Conservation (phyloP, 2,113 vertebrate species). For the Brachypodius melanocephalos region DNA sequence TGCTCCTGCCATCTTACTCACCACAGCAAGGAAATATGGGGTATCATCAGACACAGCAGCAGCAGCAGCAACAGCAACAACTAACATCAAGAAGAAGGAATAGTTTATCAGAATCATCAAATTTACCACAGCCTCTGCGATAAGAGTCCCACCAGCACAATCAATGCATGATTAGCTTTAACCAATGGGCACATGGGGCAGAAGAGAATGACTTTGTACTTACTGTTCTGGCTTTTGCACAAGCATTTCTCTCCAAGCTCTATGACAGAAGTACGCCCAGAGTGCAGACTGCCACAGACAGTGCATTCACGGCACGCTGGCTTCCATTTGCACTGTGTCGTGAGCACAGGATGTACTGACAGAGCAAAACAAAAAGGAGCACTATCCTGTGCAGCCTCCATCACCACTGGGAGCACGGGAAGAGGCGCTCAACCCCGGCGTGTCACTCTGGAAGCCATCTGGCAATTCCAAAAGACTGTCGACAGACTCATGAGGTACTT, state of each 20-base stretch:
- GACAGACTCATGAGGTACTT: slow-evolving; percentile 21
- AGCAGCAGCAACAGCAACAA: slow-evolving; percentile 46
- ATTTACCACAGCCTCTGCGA: slow-evolving; percentile 66
- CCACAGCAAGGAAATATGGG: slow-evolving; percentile 69
- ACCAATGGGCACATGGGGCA: slow-evolving; percentile 46
- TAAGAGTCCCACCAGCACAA: slow-evolving; percentile 62
- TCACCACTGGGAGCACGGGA: background rate
- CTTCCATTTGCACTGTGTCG: background rate
- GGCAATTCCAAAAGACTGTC: background rate
- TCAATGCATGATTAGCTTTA: slow-evolving; percentile 70
- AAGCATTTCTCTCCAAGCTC: slow-evolving; percentile 54
- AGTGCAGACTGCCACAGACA: background rate
- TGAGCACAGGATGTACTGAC: slow-evolving; percentile 2
- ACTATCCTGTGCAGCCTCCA: background rate
- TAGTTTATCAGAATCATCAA: slow-evolving; percentile 72
- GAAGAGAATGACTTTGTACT: slow-evolving; percentile 24
- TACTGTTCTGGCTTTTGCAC: slow-evolving; percentile 35
- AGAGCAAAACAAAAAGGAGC: background rate
- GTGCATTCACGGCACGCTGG: background rate
- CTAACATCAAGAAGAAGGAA: slow-evolving; percentile 65
- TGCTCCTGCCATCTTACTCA: slow-evolving; percentile 70
- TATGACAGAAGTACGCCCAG: background rate
- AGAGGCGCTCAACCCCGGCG: fast-evolving
- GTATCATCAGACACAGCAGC: slow-evolving; percentile 61
- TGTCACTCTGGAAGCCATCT: background rate